Evolutionary conservation across 2,797 vertebrate genomes (phyloP), one percentile per base, ranked within the genome.

Genomic region (Argya squamiceps): DNA sequence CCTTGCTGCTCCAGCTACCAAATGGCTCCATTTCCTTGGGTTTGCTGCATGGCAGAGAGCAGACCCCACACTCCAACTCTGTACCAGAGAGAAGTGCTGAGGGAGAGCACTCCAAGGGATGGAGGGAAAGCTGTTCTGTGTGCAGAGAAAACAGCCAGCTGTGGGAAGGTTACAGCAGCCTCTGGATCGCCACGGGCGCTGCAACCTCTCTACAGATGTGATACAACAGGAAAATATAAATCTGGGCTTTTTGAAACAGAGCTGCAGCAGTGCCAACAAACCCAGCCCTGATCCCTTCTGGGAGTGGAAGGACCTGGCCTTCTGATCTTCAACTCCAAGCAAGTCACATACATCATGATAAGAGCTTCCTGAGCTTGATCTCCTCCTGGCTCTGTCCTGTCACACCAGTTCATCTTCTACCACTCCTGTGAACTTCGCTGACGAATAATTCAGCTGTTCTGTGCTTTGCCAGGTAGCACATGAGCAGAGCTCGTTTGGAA

Each of bases 21-120:
- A 60, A 64, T 5, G 39, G 76, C 59, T 83, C 37, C 0, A 5
- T 58, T 53, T 60, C 84, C 84, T 24, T 19, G 44, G 37, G 12
- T 58, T 58, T 79, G 67, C 34, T 71, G 78, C 39, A 24, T 0
- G 44, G 81, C 18, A 49, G 8, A 56, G 62, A 56, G 81, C 20
- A 58, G 64, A 91, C 36, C 44, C 41, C 27, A 21, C 26, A 7
- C 24, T 32, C 41, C 50, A 44, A 6, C 15, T 37, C 47, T 20
- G 23, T 4, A 44, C 3, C n/a, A 85, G 84, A 0, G 0, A 55
- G 63, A 76, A 88, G 80, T 0, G 0, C 82, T 55, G 0, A 0
- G 53, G 8, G 37, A 68, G 37, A 85, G 44, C 1, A 0, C 65
- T 68, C 73, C 0, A 0, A 15, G 0, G 95, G 52, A 19, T 32